These are phyloP conservation scores for Cuniculus paca DNA, from an alignment of 2,797 vertebrate genomes.

Conservation along the genomic window DNA sequence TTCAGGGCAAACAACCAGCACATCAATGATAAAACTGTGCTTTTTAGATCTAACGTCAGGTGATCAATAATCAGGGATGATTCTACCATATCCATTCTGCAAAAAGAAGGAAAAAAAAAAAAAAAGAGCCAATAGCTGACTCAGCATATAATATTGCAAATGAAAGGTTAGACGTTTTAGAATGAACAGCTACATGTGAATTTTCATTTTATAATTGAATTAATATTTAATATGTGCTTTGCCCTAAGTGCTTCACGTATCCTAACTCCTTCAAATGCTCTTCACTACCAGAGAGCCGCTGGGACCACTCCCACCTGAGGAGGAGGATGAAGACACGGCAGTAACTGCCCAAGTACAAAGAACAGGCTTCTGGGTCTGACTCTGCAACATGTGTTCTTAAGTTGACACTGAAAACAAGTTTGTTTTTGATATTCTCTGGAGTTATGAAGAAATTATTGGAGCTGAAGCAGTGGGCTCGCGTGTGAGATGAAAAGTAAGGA, in stretches of 20 bases:
- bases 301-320: neutral
- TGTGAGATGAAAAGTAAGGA: neutral
- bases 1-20: conserved; percentile 24
- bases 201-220: neutral
- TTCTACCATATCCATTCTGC: neutral
- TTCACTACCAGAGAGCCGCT: neutral
- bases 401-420: neutral
- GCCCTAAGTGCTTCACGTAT: neutral
- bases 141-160: neutral
- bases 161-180: neutral
- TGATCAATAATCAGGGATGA: neutral
- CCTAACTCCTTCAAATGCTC: neutral
- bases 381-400: neutral
- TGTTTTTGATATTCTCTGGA: conserved; percentile 53
- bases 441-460: conserved; percentile 13
- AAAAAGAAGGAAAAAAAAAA: neutral
- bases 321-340: neutral
- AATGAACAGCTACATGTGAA: neutral
- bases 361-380: neutral
- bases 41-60: neutral
- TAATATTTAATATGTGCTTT: neutral
- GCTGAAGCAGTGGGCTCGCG: neutral
- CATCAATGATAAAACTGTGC: neutral
- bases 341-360: neutral
- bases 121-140: neutral